Evolutionary conservation across 2,797 vertebrate genomes (phyloP), one percentile per base, ranked within the genome.

Genomic region (Oreochromis grahami): DNA sequence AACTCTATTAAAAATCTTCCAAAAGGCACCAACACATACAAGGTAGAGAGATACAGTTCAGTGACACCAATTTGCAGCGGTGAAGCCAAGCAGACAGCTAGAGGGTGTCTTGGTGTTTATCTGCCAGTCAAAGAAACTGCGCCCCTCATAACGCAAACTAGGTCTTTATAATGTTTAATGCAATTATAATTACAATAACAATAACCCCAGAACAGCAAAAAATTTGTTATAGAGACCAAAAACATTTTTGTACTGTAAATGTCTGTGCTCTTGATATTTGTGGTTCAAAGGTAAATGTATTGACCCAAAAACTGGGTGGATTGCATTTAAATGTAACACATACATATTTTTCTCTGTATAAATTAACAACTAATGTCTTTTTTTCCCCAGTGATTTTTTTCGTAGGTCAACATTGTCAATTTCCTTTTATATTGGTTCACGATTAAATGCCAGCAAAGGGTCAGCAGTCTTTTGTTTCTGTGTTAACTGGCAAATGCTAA

Each of bases 71-170:
- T 72, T 72, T 48, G 24, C 41, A 19, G 65, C 29, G 24, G 41
- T 72, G 65, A 72, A 72, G 14, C 65, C 65, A 48, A 72, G 65
- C 41, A 11, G 38, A 45, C 21, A 43, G 21, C n/a, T 15, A 24
- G 21, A 70, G 38, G 65, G n/a, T 8, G 38, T 17, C 38, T 43
- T 70, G 65, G 8, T 15, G 41, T 2, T 26, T 43, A 43, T 68
- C 63, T 68, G 13, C 36, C 63, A 45, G 21, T 70, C 65, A 70
- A 29, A 70, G 21, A 70, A 45, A 43, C 14, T 1, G 24, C 6
- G 0, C 9, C 21, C 65, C 41, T 19, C 41, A 48, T 48, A 45
- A 43, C 2, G 0, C 21, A 17, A 70, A 26, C 0, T 24, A 43
- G 12, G 8, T 15, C 41, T 26, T 72, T 19, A 72, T 26, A 45